Evolutionary conservation across 64 coral and sea anemone species (phyloP), one percentile per base, ranked within the genome.

Genomic region (Actinia equina): DNA sequence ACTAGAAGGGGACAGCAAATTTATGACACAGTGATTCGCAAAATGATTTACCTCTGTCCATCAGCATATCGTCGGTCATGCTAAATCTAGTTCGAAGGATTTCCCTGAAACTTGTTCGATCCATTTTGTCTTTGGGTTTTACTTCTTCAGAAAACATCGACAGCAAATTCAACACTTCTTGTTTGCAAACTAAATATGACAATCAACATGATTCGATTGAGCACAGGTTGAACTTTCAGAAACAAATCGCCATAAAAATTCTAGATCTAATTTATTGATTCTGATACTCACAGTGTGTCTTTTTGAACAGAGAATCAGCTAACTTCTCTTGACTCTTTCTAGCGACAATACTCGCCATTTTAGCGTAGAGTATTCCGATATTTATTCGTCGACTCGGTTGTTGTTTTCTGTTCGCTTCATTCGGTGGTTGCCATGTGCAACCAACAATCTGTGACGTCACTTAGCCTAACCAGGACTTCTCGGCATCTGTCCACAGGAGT

Each of bases 11-110:
- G n/a, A n/a, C n/a, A n/a, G n/a, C n/a, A n/a, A n/a, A n/a, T n/a
- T n/a, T n/a, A n/a, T n/a, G n/a, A n/a, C n/a, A 49, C 45, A 49
- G 45, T 49, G 45, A 49, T 7, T 49, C 7, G 45, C 45, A 49
- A 49, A 49, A 49, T 49, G 45, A 49, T 49, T 88, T n/a, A 95
- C 97, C 97, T 99, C 97, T 89, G 82, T 99, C 97, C 97, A 99
- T 91, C 19, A 99, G 59, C 82, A 99, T 95, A 43, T 99, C 97
- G 86, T 99, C 97, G 52, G 97, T 99, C 87, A 99, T 92, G 60
- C 87, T 89, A 86, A 99, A 99, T 20, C 90, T 90, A 46, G 94
- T 95, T 69, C 94, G 91, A 16, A 99, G 88, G 37, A 99, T 95
- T 71, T 99, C 97, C 58, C 97, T 87, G 87, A 99, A 99, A 71